Conservation (phyloP, 2,797 vertebrate species). For the Chiroxiphia lanceolata region DNA sequence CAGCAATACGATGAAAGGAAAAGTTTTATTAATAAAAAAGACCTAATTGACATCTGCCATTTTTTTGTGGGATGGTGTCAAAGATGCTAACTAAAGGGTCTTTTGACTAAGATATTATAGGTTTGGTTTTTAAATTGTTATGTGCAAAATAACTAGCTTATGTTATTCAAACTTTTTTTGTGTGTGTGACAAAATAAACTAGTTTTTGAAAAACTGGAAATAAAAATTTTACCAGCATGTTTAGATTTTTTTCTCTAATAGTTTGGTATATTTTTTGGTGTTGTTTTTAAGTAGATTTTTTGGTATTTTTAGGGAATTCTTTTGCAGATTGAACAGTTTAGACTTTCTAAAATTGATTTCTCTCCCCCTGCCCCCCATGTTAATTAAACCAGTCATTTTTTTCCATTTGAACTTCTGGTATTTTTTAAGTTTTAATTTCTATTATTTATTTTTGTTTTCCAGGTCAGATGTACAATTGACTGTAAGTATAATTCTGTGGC, state of each 20-base stretch:
- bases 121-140: background rate
- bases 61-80: background rate
- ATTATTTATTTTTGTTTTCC: background rate
- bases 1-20: background rate
- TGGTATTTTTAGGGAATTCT: background rate
- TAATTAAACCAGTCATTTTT: background rate
- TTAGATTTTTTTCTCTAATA: background rate
- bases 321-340: background rate
- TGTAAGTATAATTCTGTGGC: constrained; percentile 54
- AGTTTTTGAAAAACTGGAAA: background rate
- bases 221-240: background rate
- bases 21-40: background rate
- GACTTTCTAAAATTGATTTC: background rate
- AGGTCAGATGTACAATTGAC: constrained; percentile 33
- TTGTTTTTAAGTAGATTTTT: background rate
- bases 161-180: background rate
- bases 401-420: background rate
- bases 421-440: constrained; percentile 5
- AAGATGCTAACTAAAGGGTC: background rate
- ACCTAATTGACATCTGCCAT: background rate
- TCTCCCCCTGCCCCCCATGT: background rate
- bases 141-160: background rate
- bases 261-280: background rate
- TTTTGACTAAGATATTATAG: background rate
- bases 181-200: background rate